These are phyloP conservation scores for Brachionus plicatilis DNA, from an alignment of 1,140 invertebrate species.

Conservation along the genomic window DNA sequence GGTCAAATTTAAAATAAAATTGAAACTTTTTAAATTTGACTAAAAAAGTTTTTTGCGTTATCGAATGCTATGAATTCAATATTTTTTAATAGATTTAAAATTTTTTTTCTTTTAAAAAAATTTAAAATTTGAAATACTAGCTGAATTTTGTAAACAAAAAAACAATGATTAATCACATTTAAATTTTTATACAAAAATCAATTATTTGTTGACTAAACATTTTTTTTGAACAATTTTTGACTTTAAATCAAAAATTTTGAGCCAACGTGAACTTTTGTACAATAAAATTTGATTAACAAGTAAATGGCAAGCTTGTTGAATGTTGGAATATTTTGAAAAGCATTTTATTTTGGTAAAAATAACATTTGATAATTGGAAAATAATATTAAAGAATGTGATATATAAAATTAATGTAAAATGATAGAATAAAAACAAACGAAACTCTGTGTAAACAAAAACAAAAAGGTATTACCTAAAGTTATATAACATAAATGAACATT, in stretches of 20 bases:
- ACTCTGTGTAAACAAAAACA: neutral
- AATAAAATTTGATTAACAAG: neutral
- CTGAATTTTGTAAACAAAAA: neutral
- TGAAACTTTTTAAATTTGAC: too few species aligned
- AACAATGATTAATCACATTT: neutral
- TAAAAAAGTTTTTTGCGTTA: too few species aligned
- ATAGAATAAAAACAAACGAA: neutral
- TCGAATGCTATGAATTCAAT: neutral
- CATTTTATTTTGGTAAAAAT: neutral
- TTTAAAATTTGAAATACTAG: neutral
- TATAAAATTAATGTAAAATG: neutral
- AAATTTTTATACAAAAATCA: neutral
- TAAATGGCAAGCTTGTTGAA: neutral
- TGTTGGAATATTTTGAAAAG: neutral
- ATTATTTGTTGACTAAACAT: neutral
- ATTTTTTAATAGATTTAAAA: neutral
- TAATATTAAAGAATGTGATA: neutral
- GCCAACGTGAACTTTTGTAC: neutral
- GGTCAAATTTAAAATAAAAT: too few species aligned
- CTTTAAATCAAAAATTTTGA: neutral
- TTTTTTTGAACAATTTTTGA: neutral
- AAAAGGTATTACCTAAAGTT: conserved; percentile 26
- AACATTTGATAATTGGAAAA: neutral
- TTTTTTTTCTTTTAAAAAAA: neutral
- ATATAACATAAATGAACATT: conserved; percentile 7